These are phyloP conservation scores for Coenonympha arcania DNA, from an alignment of 2,888 invertebrate species.

Conservation along the genomic window DNA sequence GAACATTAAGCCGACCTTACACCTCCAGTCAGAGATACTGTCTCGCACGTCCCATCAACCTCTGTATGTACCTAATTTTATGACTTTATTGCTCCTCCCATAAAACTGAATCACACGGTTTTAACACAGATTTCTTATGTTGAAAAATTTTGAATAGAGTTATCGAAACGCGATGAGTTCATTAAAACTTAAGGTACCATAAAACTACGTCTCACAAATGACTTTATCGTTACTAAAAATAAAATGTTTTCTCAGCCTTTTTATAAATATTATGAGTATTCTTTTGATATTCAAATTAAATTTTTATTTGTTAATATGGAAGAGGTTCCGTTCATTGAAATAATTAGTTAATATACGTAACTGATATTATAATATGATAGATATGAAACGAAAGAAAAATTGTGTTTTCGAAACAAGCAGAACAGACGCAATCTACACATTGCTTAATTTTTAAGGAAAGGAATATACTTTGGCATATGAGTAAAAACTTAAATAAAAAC, in stretches of 20 bases:
- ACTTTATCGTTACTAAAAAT: slow-evolving; percentile 3
- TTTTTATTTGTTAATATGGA: too few relatives aligned
- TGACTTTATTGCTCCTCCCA: slow-evolving; percentile 33
- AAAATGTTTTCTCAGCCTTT: neutral
- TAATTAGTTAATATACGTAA: too few relatives aligned
- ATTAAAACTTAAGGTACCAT: slow-evolving; percentile 63
- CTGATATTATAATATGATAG: too few relatives aligned
- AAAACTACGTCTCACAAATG: slow-evolving; percentile 31
- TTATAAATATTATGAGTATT: neutral
- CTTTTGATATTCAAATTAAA: neutral
- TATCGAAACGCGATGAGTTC: slow-evolving; percentile 42
- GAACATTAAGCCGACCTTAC: slow-evolving; percentile 12
- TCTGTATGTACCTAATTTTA: slow-evolving; percentile 29
- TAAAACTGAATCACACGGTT: slow-evolving; percentile 36
- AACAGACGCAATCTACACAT: too few relatives aligned
- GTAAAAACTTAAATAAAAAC: too few relatives aligned
- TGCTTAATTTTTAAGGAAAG: too few relatives aligned
- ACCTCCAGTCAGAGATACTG: slow-evolving; percentile 10
- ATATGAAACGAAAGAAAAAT: too few relatives aligned
- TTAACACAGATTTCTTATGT: slow-evolving; percentile 41
- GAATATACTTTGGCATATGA: too few relatives aligned
- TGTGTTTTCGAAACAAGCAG: too few relatives aligned
- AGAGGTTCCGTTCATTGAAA: too few relatives aligned
- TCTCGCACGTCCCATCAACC: slow-evolving; percentile 17
- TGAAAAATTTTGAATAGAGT: slow-evolving; percentile 37